phyloP scores from a whole-genome alignment of 1,140 invertebrate genomes.

The Colletes gigas region DNA sequence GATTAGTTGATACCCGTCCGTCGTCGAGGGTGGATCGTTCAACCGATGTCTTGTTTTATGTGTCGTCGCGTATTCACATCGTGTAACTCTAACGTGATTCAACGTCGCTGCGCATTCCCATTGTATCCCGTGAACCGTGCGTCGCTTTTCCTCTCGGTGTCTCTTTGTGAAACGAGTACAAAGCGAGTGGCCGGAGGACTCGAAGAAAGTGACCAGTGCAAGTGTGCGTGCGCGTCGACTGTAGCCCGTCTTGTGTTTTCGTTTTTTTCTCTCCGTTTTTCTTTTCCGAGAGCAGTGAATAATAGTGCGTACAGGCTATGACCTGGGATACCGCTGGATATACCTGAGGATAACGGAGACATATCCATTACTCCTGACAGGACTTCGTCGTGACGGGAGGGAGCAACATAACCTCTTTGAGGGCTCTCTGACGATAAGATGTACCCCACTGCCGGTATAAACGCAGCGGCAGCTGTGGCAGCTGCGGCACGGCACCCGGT shows the following conservation, averaged over 20 bases:
- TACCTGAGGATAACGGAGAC: slow-evolving; percentile 55
- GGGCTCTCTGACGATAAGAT: slow-evolving; percentile 72
- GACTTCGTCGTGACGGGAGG: slow-evolving; percentile 33
- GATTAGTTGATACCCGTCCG: slow-evolving; percentile 77
- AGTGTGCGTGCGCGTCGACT: slow-evolving; percentile 25
- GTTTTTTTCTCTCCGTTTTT: background rate
- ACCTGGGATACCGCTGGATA: slow-evolving; percentile 51
- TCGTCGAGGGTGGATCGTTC: slow-evolving; percentile 60
- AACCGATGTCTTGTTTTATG: slow-evolving; percentile 3
- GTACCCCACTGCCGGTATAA: slow-evolving; percentile 83
- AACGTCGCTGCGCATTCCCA: background rate
- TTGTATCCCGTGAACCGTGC: background rate
- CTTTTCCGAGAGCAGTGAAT: slow-evolving; percentile 36
- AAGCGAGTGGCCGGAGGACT: slow-evolving; percentile 13
- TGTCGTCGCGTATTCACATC: slow-evolving; percentile 18
- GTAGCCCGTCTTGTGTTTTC: slow-evolving; percentile 4
- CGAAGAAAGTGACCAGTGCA: slow-evolving; percentile 43
- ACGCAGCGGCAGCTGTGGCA: slow-evolving; percentile 82
- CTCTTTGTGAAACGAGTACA: slow-evolving; percentile 12
- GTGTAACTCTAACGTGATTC: background rate
- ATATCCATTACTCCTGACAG: slow-evolving; percentile 44
- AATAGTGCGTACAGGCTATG: slow-evolving; percentile 49
- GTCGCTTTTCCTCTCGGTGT: background rate
- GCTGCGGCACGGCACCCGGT: slow-evolving; percentile 84
- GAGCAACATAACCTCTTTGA: slow-evolving; percentile 51